A percentile compares a stretch with the other conserved stretches of the same genome.
Evolutionary conservation across 2,888 invertebrate genomes (phyloP).

Genomic region (Parnassius mnemosyne): DNA sequence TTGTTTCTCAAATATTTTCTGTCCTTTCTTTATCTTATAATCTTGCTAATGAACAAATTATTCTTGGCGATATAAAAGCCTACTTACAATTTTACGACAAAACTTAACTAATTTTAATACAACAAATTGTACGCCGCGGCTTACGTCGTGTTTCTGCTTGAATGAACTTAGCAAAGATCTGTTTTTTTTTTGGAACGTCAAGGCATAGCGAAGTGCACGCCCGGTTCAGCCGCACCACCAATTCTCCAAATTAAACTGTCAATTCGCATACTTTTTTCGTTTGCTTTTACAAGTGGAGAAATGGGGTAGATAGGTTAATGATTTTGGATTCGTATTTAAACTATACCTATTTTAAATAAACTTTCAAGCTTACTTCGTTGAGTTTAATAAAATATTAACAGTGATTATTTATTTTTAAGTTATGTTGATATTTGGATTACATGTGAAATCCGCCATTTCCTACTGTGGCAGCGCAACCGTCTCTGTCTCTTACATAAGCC

Average conservation of each 20-base stretch:
- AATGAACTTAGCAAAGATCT: constrained; percentile 35
- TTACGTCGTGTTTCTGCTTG: constrained; percentile 35
- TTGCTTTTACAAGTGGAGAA: constrained; percentile 33
- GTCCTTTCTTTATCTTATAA: constrained; percentile 3
- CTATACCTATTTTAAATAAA: too few species aligned
- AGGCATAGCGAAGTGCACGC: constrained; percentile 33
- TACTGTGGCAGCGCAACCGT: too few species aligned
- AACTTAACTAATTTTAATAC: constrained; percentile 4
- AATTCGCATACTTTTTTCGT: constrained; percentile 59
- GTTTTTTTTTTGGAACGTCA: constrained; percentile 33
- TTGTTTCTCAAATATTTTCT: background rate
- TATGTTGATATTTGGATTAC: too few species aligned
- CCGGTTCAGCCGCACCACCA: constrained; percentile 49
- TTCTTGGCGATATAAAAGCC: background rate
- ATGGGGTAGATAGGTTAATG: constrained; percentile 26
- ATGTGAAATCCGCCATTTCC: too few species aligned
- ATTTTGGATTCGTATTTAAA: background rate
- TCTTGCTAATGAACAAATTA: background rate
- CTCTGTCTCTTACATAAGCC: too few species aligned
- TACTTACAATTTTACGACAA: constrained; percentile 1
- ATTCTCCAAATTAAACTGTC: constrained; percentile 71
- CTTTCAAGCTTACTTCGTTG: too few species aligned
- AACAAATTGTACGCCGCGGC: constrained; percentile 29
- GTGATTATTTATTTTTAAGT: too few species aligned
- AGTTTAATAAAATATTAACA: too few species aligned